Base-by-base conservation (phyloP, 2,797 vertebrate genomes). In the Alcedo quadribrachys region DNA sequence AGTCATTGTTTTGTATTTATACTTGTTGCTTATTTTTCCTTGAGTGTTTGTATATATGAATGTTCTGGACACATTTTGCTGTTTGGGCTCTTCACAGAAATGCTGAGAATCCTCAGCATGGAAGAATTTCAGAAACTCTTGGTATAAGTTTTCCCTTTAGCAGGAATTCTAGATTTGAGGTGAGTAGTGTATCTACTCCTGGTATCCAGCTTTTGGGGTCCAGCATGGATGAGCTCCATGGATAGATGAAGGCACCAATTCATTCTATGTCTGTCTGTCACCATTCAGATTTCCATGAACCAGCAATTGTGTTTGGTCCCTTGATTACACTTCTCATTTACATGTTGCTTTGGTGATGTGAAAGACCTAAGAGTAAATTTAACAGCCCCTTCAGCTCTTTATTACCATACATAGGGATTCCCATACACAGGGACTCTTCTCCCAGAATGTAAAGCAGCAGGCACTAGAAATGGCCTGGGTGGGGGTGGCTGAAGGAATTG, bases 311-410 rank as follows among this genome's bases (percentile, higher is more conserved):
- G 0, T 68, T 83, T 91, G 33, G 28, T 55, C 28, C 58, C 55
- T 80, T 78, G 35, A 76, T 80, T n/a, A 5, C 0, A 1, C 12
- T 53, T 81, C 58, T 93, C 20, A 37, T 62, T 91, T 46, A 45
- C 6, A 10, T 30, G 60, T 11, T 0, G 0, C 48, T 80, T 51
- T 57, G 48, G 46, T 5, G 4, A 5, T 85, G 73, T 5, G 4
- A 33, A 63, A 45, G 46, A 37, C 33, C 28, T 12, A 54, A 46
- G 11, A 21, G 46, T 50, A 63, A 65, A 67, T 61, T 18, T 78
- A 78, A 54, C 19, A 60, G 17, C 24, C 25, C 50, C 19, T 32
- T 3, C 27, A 75, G 60, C 2, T 30, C 15, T 53, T 19, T 30
- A 30, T 30, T n/a, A 33, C 30, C 27, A 40, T 25, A n/a, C 20